phyloP scores from a whole-genome alignment of 1,140 invertebrate species.

The Paracyclopina nana region DNA sequence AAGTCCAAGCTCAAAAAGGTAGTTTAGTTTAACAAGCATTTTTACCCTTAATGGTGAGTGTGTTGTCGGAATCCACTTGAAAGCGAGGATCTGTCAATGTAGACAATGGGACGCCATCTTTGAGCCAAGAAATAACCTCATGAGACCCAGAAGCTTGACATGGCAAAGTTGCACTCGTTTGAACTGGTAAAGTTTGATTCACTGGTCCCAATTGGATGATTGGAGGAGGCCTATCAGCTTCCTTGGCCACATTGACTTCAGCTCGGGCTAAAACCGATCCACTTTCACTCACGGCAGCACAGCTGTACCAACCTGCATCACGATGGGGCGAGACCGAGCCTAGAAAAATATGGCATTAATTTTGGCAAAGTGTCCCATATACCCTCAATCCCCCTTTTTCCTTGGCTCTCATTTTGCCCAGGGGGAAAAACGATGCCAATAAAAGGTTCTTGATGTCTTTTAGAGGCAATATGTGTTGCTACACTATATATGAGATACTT shows the following conservation, averaged over 20 bases:
- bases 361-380: too few species aligned
- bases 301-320: conserved; percentile 65
- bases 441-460: too few species aligned
- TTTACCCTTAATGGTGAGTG: conserved; percentile 9
- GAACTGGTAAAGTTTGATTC: conserved; percentile 67
- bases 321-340: too few species aligned
- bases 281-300: conserved; percentile 62
- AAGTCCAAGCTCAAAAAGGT: not conserved
- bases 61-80: conserved; percentile 9
- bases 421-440: too few species aligned
- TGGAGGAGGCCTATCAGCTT: conserved; percentile 61
- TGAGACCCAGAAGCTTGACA: conserved; percentile 37
- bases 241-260: conserved; percentile 50
- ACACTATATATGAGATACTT: too few species aligned
- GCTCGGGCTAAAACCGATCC: conserved; percentile 57
- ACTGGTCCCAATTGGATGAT: conserved; percentile 69
- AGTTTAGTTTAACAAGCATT: not conserved
- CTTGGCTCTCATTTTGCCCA: too few species aligned
- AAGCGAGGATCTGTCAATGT: not conserved
- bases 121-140: conserved; percentile 9
- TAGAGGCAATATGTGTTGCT: too few species aligned
- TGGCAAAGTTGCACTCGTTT: conserved; percentile 52
- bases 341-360: too few species aligned
- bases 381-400: too few species aligned
- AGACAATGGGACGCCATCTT: conserved; percentile 9